Evolutionary conservation across 1,140 invertebrate genomes (phyloP), one percentile per base, ranked within the genome.

Genomic region (Brachionus rubens): DNA sequence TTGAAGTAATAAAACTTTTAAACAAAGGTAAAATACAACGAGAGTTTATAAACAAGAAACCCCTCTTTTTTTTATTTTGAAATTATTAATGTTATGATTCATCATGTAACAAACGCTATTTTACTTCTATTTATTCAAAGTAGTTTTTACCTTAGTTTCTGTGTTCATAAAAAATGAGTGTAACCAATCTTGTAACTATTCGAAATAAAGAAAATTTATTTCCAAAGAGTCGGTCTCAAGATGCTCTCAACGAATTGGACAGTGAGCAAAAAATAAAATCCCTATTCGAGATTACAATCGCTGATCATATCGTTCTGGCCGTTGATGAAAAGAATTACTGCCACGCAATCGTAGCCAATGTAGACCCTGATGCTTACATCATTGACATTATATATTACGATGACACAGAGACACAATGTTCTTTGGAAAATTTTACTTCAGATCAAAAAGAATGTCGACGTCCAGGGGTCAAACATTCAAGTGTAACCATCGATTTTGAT

Each of bases 141-240:
- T 9, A 3, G 9, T 3, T 36, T 36, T 36, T 36, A 36, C 9
- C 4, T 9, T 36, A 5, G 3, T 36, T 36, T 36, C 33, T 36
- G 9, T 59, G n/a, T 9, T 9, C 33, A 30, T 3, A 48, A 21
- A 59, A 30, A 28, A 59, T 59, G 54, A 59, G 54, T 30, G 26
- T 36, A 33, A 36, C 54, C 30, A 59, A 59, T 33, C 36, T 59
- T 26, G 59, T 65, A 24, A 65, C 33, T 41, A 43, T 65, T 43
- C 36, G 59, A 43, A 41, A 21, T 21, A 65, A 65, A 43, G 26
- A 36, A n/a, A 65, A 65, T 43, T 26, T 65, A n/a, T 65, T 24
- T 41, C 41, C 41, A 14, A 65, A 65, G 24, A 43, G 16, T 24
- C 16, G 40, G 9, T 65, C 59, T 14, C 24, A 40, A 36, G 59